Percentiles rank a stretch among this genome's conserved stretches.
Conservation (phyloP, 2,113 vertebrate species). For the Lampris megalopsis region DNA sequence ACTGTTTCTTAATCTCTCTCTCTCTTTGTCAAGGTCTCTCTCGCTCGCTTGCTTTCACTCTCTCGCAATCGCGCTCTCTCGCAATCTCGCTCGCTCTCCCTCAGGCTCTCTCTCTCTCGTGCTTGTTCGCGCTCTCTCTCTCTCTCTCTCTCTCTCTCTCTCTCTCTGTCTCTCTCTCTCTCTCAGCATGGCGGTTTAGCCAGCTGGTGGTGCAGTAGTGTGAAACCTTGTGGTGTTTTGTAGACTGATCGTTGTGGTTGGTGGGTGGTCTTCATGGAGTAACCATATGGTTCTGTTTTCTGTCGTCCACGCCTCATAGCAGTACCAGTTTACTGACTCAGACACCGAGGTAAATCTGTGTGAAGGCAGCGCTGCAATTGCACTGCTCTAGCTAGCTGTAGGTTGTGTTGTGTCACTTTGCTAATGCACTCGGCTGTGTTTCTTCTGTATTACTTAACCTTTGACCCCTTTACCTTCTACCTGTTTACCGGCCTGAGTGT, state of each 20-base stretch:
- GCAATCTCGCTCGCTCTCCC: no score
- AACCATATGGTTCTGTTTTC: conserved; percentile 83
- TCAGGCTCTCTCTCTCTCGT: no score
- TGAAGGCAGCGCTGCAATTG: conserved; percentile 82
- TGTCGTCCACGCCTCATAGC: conserved; percentile 90
- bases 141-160: not conserved
- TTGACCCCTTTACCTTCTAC: conserved; percentile 32
- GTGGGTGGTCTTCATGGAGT: conserved; percentile 76
- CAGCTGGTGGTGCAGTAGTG: conserved; percentile 10
- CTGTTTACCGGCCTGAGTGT: conserved; percentile 40
- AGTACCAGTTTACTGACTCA: conserved; percentile 99
- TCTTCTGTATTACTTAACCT: conserved; percentile 21
- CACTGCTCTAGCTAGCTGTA: conserved; percentile 81
- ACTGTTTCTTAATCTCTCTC: no score
- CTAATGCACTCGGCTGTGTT: conserved; percentile 75
- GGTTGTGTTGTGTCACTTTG: conserved; percentile 85
- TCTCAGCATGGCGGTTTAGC: conserved; percentile 4
- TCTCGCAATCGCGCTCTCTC: no score
- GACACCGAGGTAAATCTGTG: conserved; percentile 94
- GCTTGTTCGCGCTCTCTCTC: no score
- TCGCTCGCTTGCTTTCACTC: no score
- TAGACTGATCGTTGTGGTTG: not conserved
- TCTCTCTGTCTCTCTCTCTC: not conserved
- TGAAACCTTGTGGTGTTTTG: conserved; percentile 8
- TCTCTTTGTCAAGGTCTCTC: no score